Evolutionary conservation across 2,797 vertebrate species (phyloP).

Genomic region (Anolis apletophallus): DNA sequence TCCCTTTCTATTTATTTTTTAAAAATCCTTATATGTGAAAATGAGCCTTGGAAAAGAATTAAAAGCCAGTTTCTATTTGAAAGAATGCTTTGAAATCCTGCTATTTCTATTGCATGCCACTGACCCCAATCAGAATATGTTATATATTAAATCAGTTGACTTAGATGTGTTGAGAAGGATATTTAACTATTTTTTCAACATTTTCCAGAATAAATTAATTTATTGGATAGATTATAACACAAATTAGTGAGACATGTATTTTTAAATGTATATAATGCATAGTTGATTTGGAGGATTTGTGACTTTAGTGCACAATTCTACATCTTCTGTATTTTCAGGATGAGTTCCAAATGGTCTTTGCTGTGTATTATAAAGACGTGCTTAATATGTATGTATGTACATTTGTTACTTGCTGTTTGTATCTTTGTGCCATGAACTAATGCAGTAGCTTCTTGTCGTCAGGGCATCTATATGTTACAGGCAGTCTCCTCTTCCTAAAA

Average conservation of each 20-base stretch:
- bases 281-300: not conserved
- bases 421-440: slow-evolving; percentile 20
- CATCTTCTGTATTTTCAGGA: not conserved
- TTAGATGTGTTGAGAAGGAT: not conserved
- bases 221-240: not conserved
- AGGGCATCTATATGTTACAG: slow-evolving; percentile 16
- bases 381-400: not conserved
- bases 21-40: not conserved
- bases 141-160: not conserved
- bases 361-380: not conserved
- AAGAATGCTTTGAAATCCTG: not conserved
- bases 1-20: not conserved
- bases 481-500: not conserved
- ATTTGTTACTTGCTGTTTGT: not conserved
- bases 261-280: not conserved
- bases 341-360: not conserved
- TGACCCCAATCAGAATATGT: not conserved
- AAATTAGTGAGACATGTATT: not conserved
- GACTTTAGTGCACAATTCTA: not conserved
- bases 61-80: not conserved
- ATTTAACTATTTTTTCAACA: no score
- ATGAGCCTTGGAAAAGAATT: not conserved
- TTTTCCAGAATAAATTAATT: slow-evolving; percentile 2
- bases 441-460: slow-evolving; percentile 24
- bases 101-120: not conserved